Evolutionary conservation across 2,113 vertebrate species (phyloP).

Genomic region (Epinephelus cyanopodus): DNA sequence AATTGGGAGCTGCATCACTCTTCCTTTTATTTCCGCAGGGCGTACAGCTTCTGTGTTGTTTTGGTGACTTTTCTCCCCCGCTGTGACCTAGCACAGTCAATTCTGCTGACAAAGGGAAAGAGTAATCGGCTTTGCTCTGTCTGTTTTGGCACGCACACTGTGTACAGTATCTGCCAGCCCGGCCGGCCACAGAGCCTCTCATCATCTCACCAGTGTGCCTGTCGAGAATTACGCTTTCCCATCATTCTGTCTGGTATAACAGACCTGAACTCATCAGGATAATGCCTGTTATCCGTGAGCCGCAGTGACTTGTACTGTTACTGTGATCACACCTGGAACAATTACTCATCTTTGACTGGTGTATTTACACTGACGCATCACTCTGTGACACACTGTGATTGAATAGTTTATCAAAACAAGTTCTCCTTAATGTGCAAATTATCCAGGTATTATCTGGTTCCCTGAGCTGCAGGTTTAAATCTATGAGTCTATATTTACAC

Average conservation of each 20-base stretch:
- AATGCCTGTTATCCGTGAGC: neutral
- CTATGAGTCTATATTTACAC: slow-evolving; percentile 70
- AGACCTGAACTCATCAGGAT: neutral
- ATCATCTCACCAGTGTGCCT: neutral
- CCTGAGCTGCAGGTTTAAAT: slow-evolving; percentile 43
- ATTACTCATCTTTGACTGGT: neutral
- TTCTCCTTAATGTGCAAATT: slow-evolving; percentile 1
- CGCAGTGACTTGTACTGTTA: neutral
- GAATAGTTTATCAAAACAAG: neutral
- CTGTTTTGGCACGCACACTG: slow-evolving; percentile 36
- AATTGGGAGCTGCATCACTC: neutral
- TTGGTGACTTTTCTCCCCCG: slow-evolving; percentile 21
- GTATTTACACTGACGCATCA: too few species aligned
- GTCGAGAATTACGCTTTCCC: slow-evolving; percentile 7
- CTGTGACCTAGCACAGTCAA: slow-evolving; percentile 34
- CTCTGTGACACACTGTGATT: neutral
- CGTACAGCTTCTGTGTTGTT: slow-evolving; percentile 24
- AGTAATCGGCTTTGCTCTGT: slow-evolving; percentile 66
- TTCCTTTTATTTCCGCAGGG: neutral
- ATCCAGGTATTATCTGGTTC: slow-evolving; percentile 28
- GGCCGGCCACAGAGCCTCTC: slow-evolving; percentile 6
- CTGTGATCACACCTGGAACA: neutral
- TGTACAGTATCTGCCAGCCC: neutral
- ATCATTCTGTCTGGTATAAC: neutral
- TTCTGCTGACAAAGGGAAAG: slow-evolving; percentile 66